A percentile compares a stretch with the other conserved stretches of the same genome.
Evolutionary conservation across 2,113 vertebrate genomes (phyloP).

Genomic region (Embiotoca jacksoni): DNA sequence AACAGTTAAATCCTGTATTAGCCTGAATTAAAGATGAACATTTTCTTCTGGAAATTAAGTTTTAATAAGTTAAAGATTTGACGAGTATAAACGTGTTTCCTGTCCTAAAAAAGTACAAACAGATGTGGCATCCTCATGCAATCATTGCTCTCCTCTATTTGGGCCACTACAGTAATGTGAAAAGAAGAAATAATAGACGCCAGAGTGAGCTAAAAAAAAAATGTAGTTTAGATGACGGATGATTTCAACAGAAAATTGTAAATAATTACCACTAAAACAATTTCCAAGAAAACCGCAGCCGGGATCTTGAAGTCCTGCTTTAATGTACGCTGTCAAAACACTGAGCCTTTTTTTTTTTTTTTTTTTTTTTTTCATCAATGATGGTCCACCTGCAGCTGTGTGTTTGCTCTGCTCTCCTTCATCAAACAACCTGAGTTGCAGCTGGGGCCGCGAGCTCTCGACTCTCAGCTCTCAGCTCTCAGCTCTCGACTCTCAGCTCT

Average conservation of each 20-base stretch:
- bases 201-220: not conserved
- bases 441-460: not conserved
- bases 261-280: not conserved
- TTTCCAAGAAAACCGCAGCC: not conserved
- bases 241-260: not conserved
- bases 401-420: constrained; percentile 16
- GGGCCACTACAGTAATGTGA: not conserved
- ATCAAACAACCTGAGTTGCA: not conserved
- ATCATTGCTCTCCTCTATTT: not conserved
- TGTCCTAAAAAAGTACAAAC: not conserved
- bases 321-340: too few relatives aligned
- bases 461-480: not conserved
- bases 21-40: not conserved
- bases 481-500: not conserved
- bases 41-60: not conserved
- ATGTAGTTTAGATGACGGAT: not conserved
- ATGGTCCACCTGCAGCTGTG: constrained; percentile 20
- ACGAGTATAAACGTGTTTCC: too few relatives aligned
- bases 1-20: not conserved
- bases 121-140: not conserved
- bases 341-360: not conserved
- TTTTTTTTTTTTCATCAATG: constrained; percentile 1
- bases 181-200: not conserved
- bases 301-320: too few relatives aligned
- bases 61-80: not conserved